Evolutionary conservation across 2,113 vertebrate genomes (phyloP).

Genomic region (Tragelaphus imberbis): DNA sequence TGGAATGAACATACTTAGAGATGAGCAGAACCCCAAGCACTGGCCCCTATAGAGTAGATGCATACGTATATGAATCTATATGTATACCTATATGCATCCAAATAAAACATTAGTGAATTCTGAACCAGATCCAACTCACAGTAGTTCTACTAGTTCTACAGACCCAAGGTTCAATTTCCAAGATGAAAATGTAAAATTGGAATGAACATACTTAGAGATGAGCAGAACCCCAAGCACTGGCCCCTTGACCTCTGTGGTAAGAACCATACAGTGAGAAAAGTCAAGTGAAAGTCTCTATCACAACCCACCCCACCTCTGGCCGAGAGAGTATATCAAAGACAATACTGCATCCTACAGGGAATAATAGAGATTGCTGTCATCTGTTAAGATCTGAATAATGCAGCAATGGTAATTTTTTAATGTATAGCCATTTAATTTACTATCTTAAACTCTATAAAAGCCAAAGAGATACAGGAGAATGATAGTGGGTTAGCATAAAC

Average conservation of each 20-base stretch:
- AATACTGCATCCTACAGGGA: not conserved
- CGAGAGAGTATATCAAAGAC: not conserved
- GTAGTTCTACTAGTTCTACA: not conserved
- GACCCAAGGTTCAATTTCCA: not conserved
- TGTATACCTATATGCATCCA: not conserved
- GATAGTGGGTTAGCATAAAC: not conserved
- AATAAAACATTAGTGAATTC: not conserved
- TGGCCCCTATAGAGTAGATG: too few relatives aligned
- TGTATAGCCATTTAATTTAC: not conserved
- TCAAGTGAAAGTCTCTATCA: not conserved
- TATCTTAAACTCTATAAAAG: not conserved
- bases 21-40: not conserved
- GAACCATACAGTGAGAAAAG: not conserved
- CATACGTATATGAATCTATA: not conserved
- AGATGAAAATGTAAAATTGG: not conserved
- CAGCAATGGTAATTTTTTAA: not conserved
- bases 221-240: not conserved
- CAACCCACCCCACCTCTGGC: not conserved
- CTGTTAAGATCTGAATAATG: not conserved
- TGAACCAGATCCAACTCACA: not conserved
- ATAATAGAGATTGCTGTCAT: not conserved
- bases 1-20: not conserved
- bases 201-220: not conserved
- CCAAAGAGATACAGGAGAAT: not conserved
- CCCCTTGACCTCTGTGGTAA: not conserved